Base-by-base conservation (phyloP, 2,797 vertebrate species). In the Microctenopoma steveboyesi region DNA sequence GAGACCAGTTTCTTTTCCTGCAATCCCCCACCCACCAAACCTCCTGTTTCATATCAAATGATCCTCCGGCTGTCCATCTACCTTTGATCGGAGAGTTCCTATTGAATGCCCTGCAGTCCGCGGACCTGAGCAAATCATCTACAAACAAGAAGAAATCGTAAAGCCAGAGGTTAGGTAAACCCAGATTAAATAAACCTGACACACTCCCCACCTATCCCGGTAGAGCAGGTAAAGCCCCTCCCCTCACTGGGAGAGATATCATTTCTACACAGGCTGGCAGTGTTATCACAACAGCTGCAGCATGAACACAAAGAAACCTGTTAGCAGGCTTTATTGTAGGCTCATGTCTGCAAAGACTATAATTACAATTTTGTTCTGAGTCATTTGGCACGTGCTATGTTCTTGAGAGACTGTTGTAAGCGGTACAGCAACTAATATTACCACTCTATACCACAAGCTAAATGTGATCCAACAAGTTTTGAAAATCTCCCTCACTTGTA, bases 1-100 rank as follows among this genome's bases (percentile, higher is more conserved):
- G 88, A 92, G 90, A 90, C 88, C 86, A 84, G 74, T 92, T 91
- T 88, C 76, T 76, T 55, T 69, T 42, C 64, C 46, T 48, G 42
- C 27, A 69, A 59, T n/a, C 68, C 72, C 52, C 65, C 62, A n/a
- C 70, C 55, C 65, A 30, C 42, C 57, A 12, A 69, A 58, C 57
- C 61, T 55, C 47, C 51, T 28, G 62, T 70, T 82, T 87, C 61
- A 79, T 86, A 89, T 92, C 81, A 85, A 87, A 89, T 56, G 53
- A 80, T 86, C 83, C 71, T 58, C 54, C 28, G 46, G 70, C 74
- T 37, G 57, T 57, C 75, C 79, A 57, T 76, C 82, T 82, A 88
- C 83, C 86, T 90, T 89, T 89, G 79, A 91, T 92, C 76, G 64
- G 40, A 67, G 61, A 73, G 64, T 69, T 76, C 25, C 61, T 42